Evolutionary conservation across 2,888 invertebrate genomes (phyloP).

Genomic region (Andrena camellia): DNA sequence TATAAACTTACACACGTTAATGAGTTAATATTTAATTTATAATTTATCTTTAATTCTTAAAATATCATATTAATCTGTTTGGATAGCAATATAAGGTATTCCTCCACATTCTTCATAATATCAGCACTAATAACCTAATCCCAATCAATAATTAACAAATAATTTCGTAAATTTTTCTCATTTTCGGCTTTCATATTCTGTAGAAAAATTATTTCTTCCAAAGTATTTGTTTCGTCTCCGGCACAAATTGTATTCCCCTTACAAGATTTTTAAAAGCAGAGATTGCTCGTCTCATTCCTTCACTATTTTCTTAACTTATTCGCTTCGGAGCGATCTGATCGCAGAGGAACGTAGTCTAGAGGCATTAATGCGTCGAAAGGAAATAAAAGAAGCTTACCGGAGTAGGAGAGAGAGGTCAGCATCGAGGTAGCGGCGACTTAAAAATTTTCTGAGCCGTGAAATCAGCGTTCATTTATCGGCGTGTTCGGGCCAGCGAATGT

Average conservation of each 20-base stretch:
- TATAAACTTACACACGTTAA: no score
- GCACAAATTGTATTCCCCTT: neutral
- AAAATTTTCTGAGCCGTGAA: slow-evolving; percentile 63
- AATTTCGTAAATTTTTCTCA: no score
- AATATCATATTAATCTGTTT: no score
- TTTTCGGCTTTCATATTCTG: no score
- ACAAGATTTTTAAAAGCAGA: neutral
- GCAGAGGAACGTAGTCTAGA: neutral
- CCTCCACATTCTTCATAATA: no score
- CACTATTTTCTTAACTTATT: slow-evolving; percentile 10
- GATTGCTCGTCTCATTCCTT: neutral
- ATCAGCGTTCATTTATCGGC: slow-evolving; percentile 75
- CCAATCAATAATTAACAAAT: no score
- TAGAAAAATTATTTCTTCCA: no score
- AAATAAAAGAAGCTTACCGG: slow-evolving; percentile 60
- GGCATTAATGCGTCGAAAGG: neutral
- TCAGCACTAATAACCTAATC: no score
- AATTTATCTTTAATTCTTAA: no score
- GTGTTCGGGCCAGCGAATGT: slow-evolving; percentile 36
- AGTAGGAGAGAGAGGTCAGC: slow-evolving; percentile 58
- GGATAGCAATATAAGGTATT: no score
- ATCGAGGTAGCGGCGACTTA: slow-evolving; percentile 71
- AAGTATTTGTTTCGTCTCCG: no score
- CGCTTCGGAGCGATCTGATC: neutral
- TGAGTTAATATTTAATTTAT: no score